Conservation (phyloP, 2,797 vertebrate species). For the Hypotaenidia philippensis region DNA sequence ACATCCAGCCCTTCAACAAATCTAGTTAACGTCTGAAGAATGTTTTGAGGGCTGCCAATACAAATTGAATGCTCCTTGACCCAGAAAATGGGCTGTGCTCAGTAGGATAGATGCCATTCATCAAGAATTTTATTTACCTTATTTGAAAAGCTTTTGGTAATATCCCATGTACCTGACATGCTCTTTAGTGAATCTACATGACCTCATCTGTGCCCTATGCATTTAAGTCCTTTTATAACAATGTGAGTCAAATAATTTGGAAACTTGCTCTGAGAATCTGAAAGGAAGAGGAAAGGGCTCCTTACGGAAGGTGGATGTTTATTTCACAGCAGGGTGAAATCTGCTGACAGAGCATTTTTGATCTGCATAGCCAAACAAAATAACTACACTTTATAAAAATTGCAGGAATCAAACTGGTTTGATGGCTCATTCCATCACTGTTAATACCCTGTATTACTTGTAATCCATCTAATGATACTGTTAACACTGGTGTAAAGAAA, state of each 20-base stretch:
- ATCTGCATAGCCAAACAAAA: background rate
- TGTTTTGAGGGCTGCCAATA: background rate
- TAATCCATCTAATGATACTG: background rate
- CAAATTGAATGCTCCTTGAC: conserved; percentile 21
- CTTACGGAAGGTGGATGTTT: background rate
- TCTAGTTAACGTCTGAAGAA: background rate
- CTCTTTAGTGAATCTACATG: background rate
- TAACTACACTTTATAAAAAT: background rate
- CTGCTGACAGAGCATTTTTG: background rate
- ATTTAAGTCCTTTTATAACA: background rate
- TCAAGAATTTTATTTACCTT: conserved; percentile 20
- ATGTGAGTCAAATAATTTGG: background rate
- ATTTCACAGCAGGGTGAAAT: background rate
- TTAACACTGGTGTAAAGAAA: background rate
- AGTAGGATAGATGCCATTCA: background rate
- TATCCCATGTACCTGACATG: background rate
- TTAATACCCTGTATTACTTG: background rate
- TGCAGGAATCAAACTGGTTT: background rate
- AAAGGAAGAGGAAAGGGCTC: background rate
- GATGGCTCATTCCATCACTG: background rate
- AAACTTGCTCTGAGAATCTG: background rate
- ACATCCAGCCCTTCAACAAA: background rate
- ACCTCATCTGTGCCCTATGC: background rate
- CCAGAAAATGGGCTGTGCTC: background rate
- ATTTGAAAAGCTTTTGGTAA: conserved; percentile 12